phyloP scores from a whole-genome alignment of 2,888 invertebrate species.

The Byasa hedistus region DNA sequence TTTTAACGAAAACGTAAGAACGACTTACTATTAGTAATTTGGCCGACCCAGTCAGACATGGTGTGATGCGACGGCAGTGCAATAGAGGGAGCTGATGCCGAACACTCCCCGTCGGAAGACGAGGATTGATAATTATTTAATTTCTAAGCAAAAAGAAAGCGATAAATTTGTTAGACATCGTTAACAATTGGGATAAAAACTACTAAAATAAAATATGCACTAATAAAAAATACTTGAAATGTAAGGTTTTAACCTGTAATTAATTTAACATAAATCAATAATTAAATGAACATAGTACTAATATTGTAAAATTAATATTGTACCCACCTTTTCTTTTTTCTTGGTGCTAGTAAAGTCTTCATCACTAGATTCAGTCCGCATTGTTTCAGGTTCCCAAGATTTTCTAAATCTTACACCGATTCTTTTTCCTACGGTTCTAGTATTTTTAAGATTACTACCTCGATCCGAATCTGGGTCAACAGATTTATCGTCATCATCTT shows the following conservation, averaged over 20 bases:
- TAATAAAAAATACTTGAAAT: slow-evolving; percentile 14
- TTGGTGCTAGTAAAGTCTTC: slow-evolving; percentile 58
- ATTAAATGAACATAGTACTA: not conserved
- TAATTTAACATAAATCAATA: too few relatives aligned
- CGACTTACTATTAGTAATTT: slow-evolving; percentile 90
- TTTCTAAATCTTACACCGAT: slow-evolving; percentile 66
- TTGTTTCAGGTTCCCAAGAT: slow-evolving; percentile 59
- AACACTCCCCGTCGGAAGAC: slow-evolving; percentile 83
- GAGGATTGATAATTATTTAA: slow-evolving; percentile 73
- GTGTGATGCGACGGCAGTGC: slow-evolving; percentile 77
- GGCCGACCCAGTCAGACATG: slow-evolving; percentile 92
- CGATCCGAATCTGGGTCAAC: slow-evolving; percentile 62
- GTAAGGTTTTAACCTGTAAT: too few relatives aligned
- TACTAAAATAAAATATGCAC: slow-evolving; percentile 36
- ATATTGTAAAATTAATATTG: not conserved
- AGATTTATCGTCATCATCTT: slow-evolving; percentile 70
- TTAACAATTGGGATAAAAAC: not conserved
- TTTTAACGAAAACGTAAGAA: slow-evolving; percentile 37
- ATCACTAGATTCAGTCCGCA: slow-evolving; percentile 59
- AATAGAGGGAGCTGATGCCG: slow-evolving; percentile 81
- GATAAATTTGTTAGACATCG: slow-evolving; percentile 15
- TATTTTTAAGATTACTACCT: slow-evolving; percentile 51
- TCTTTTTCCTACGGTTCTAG: slow-evolving; percentile 56
- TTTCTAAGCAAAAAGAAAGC: slow-evolving; percentile 59
- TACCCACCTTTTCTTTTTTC: slow-evolving; percentile 63